These are phyloP conservation scores for Dolomedes plantarius DNA, from an alignment of 2,888 invertebrate species.

Conservation along the genomic window DNA sequence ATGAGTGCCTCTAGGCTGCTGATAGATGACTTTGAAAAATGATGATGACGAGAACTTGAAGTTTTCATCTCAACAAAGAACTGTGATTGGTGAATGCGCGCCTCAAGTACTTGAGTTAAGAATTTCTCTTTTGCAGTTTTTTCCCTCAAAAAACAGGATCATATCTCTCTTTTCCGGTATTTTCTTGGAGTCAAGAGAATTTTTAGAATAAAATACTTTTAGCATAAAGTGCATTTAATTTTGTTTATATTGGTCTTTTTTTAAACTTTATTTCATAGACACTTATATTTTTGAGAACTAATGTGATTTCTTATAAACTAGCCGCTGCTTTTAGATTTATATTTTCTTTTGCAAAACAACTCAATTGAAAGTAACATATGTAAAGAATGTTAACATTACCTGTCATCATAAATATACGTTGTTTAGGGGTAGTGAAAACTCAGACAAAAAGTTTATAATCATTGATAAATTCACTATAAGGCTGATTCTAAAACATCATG, in stretches of 20 bases:
- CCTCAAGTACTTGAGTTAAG: slow-evolving; percentile 33
- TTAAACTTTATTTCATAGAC: not conserved
- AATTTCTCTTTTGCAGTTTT: not conserved
- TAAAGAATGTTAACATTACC: too few species aligned
- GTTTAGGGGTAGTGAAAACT: too few species aligned
- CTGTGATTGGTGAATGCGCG: slow-evolving; percentile 60
- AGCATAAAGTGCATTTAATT: not conserved
- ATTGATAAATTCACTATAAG: too few species aligned
- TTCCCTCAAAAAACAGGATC: slow-evolving; percentile 21
- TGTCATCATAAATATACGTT: too few species aligned
- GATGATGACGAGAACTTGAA: slow-evolving; percentile 61
- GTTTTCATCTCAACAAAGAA: slow-evolving; percentile 60
- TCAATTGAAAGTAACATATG: too few species aligned
- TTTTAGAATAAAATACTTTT: slow-evolving; percentile 20
- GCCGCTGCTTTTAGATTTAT: too few species aligned
- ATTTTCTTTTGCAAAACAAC: too few species aligned
- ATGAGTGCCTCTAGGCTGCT: slow-evolving; percentile 45
- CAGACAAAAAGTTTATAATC: too few species aligned
- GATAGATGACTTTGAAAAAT: slow-evolving; percentile 69
- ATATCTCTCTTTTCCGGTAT: slow-evolving; percentile 21
- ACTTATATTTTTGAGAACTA: too few species aligned
- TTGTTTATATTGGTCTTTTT: not conserved
- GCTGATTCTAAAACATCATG: too few species aligned
- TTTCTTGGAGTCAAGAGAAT: slow-evolving; percentile 11
- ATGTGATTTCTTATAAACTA: too few species aligned